A percentile compares a stretch with the other conserved stretches of the same genome.
These are phyloP conservation scores for Lagocephalus sceleratus DNA, from an alignment of 2,797 vertebrate genomes.

Conservation along the genomic window DNA sequence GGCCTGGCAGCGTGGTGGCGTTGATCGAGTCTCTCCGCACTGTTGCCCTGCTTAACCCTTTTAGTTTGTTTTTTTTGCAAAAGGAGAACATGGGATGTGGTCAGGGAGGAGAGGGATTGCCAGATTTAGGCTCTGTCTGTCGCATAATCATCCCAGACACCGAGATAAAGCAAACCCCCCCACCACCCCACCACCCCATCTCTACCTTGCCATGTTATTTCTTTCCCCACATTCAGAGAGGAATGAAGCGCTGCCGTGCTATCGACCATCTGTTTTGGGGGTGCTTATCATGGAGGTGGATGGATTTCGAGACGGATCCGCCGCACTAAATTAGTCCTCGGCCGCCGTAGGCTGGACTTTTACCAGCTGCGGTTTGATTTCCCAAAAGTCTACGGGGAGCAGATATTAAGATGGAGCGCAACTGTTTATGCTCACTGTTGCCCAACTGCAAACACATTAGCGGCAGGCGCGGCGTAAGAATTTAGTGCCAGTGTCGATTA, in stretches of 20 bases:
- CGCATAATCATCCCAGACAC: conserved; percentile 65
- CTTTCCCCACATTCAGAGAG: conserved; percentile 28
- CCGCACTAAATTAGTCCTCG: conserved; percentile 58
- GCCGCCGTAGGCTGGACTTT: conserved; percentile 43
- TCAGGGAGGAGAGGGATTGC: conserved; percentile 69
- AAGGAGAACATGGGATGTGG: conserved; percentile 45
- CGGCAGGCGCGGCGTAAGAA: conserved; percentile 17
- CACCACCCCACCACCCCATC: too few relatives aligned
- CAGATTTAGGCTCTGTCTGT: conserved; percentile 69
- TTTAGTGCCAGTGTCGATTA: conserved; percentile 50
- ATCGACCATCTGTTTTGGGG: conserved; percentile 58
- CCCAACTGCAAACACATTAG: neutral
- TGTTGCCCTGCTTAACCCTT: conserved; percentile 27
- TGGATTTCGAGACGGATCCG: conserved; percentile 59
- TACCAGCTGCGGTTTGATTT: conserved; percentile 54
- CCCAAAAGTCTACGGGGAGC: conserved; percentile 23
- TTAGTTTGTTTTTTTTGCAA: conserved; percentile 4
- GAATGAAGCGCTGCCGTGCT: conserved; percentile 26
- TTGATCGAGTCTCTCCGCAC: too few relatives aligned
- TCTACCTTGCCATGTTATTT: conserved; percentile 24
- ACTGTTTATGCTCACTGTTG: too few relatives aligned
- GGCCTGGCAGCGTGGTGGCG: conserved; percentile 3
- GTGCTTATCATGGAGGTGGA: conserved; percentile 44
- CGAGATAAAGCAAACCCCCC: conserved; percentile 31
- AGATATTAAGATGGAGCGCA: conserved; percentile 21